Evolutionary conservation across 2,888 invertebrate genomes (phyloP).

Genomic region (Vesta saturnalis): DNA sequence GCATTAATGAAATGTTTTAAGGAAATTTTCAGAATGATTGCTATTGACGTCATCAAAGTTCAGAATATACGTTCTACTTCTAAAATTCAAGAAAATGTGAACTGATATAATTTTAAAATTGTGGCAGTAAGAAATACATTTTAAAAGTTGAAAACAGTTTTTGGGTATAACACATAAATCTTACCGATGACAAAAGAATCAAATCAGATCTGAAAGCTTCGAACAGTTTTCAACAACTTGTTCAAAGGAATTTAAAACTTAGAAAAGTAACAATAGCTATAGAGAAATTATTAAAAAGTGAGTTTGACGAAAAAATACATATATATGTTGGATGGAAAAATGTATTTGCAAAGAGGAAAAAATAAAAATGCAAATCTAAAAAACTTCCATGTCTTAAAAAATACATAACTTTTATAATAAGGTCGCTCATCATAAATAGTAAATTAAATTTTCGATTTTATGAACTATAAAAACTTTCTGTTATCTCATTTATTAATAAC

Average conservation of each 20-base stretch:
- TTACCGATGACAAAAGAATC: conserved; percentile 8
- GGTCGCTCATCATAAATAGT: background rate
- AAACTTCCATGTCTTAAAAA: too few relatives aligned
- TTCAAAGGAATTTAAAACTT: conserved; percentile 7
- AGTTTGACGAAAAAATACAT: too few relatives aligned
- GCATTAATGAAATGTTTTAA: conserved; percentile 18
- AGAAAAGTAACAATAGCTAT: background rate
- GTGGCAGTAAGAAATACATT: background rate
- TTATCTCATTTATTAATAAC: background rate
- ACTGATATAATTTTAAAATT: background rate
- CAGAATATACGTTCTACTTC: too few relatives aligned
- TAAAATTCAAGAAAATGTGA: too few relatives aligned
- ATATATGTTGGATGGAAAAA: background rate
- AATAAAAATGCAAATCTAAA: background rate
- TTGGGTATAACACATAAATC: conserved; percentile 8
- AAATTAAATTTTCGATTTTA: background rate
- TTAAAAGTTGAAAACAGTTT: conserved; percentile 3
- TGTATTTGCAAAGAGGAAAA: too few relatives aligned
- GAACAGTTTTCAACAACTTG: background rate
- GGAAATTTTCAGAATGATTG: background rate
- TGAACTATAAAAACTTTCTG: background rate
- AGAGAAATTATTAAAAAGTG: background rate
- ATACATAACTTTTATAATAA: too few relatives aligned
- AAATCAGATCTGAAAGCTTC: background rate
- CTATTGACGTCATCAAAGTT: background rate